Percentiles rank a stretch among this genome's conserved stretches.
Evolutionary conservation across 2,888 invertebrate genomes (phyloP).

Genomic region (Hypercompe scribonia): DNA sequence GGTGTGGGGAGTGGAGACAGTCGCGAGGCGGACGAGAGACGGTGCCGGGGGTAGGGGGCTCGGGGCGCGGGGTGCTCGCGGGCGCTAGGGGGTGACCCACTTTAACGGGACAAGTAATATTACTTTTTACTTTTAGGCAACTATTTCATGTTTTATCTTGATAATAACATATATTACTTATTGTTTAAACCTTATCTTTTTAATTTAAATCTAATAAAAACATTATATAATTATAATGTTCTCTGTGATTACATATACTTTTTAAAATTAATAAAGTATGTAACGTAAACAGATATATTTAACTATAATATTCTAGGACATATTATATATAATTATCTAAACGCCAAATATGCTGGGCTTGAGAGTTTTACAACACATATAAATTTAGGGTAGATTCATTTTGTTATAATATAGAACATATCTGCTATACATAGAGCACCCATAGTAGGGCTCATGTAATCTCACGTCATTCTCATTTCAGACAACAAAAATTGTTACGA

Average conservation of each 20-base stretch:
- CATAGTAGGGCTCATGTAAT: not conserved
- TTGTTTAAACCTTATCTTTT: constrained; percentile 64
- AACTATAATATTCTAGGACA: too few relatives aligned
- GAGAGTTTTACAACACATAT: not conserved
- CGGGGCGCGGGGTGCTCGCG: constrained; percentile 55
- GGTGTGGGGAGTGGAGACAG: constrained; percentile 76
- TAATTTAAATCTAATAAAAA: constrained; percentile 51
- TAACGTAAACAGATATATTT: not conserved
- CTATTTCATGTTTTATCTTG: constrained; percentile 86
- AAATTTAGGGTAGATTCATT: too few relatives aligned
- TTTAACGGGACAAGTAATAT: constrained; percentile 87
- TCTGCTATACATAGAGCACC: not conserved
- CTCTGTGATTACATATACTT: not conserved
- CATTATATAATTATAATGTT: not conserved
- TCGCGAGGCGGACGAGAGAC: constrained; percentile 77
- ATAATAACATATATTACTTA: constrained; percentile 77
- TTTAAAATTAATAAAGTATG: not conserved
- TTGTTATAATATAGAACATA: too few relatives aligned
- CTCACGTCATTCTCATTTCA: not conserved
- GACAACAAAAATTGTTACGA: not conserved
- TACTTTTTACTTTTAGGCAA: constrained; percentile 87
- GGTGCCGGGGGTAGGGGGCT: constrained; percentile 60
- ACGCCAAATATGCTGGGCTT: too few relatives aligned
- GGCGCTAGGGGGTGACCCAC: constrained; percentile 83
- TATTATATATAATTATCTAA: too few relatives aligned